phyloP scores from a whole-genome alignment of 2,888 invertebrate genomes.

The Tipula confusa region DNA sequence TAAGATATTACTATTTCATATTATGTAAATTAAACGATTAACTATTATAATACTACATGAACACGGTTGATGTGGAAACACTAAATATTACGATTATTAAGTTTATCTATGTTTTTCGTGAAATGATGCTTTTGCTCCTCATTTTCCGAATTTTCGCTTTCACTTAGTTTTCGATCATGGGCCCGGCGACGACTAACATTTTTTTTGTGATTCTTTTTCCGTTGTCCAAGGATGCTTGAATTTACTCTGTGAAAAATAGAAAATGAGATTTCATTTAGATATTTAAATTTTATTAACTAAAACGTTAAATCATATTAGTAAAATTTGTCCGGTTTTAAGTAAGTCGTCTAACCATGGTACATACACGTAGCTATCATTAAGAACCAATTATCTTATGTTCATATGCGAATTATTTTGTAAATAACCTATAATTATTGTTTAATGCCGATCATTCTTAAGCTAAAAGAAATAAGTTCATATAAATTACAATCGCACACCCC shows the following conservation, averaged over 20 bases:
- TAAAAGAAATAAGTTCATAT: neutral
- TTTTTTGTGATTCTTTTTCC: slow-evolving; percentile 76
- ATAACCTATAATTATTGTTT: neutral
- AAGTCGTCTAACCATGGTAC: too few species aligned
- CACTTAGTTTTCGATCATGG: slow-evolving; percentile 59
- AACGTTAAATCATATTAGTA: too few species aligned
- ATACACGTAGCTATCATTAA: too few species aligned
- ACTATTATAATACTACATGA: neutral
- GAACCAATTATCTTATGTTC: too few species aligned
- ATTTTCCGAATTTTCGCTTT: slow-evolving; percentile 37
- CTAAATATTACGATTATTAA: slow-evolving; percentile 21
- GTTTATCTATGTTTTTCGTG: neutral
- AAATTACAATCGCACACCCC: neutral
- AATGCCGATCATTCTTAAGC: too few species aligned
- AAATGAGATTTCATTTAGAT: neutral
- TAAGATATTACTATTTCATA: neutral
- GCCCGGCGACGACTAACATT: slow-evolving; percentile 66
- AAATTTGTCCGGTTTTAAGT: too few species aligned
- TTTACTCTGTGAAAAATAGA: slow-evolving; percentile 58
- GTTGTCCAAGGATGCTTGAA: slow-evolving; percentile 76
- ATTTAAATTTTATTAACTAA: too few species aligned
- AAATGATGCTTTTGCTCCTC: slow-evolving; percentile 20
- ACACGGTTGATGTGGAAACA: too few species aligned
- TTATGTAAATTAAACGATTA: neutral
- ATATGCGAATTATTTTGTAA: neutral